phyloP scores from a whole-genome alignment of 2,113 vertebrate species.

The Lepus timidus region DNA sequence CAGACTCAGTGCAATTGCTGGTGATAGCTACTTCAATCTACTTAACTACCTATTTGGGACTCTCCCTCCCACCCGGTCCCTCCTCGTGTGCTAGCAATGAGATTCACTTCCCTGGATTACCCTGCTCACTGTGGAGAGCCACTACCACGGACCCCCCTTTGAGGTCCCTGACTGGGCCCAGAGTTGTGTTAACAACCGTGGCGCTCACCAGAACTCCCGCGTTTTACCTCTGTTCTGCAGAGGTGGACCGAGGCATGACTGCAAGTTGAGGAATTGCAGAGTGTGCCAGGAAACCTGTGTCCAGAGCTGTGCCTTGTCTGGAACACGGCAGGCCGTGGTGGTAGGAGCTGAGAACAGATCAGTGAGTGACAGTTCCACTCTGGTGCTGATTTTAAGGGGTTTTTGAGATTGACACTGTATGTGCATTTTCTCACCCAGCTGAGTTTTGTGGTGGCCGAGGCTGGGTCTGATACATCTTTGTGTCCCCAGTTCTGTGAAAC shows the following conservation, averaged over 20 bases:
- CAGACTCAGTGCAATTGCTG: fast-evolving
- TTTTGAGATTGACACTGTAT: neutral
- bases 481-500: neutral
- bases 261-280: neutral
- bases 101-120: neutral
- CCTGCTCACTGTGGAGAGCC: neutral
- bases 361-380: fast-evolving
- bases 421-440: neutral
- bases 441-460: no score
- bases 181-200: neutral
- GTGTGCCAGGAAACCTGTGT: fast-evolving
- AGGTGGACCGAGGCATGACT: neutral
- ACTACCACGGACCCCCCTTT: neutral
- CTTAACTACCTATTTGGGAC: fast-evolving
- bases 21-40: fast-evolving
- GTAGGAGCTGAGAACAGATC: neutral
- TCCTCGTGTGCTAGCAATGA: fast-evolving
- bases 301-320: neutral
- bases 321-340: fast-evolving
- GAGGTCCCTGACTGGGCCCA: neutral
- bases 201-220: no score
- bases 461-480: neutral
- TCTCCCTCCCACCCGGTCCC: fast-evolving
- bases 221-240: fast-evolving
- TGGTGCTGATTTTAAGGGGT: neutral